phyloP scores from a whole-genome alignment of 1,140 invertebrate species.

The Drosophila kepulauana region DNA sequence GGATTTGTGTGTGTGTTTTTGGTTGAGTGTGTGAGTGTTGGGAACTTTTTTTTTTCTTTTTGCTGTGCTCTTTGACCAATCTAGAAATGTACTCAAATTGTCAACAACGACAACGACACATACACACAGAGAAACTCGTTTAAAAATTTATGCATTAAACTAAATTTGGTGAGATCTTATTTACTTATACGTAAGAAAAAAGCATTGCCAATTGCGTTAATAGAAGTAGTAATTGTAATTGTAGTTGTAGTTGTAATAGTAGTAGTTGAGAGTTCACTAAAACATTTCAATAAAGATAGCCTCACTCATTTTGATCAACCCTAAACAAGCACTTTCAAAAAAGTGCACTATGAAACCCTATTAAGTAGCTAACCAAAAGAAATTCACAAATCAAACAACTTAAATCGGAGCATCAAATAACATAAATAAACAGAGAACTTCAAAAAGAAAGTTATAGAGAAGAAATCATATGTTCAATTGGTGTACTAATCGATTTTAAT shows the following conservation, averaged over 20 bases:
- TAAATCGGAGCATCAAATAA: conserved; percentile 2
- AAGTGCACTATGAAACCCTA: conserved; percentile 20
- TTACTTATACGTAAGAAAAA: conserved; percentile 32
- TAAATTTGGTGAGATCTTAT: conserved; percentile 40
- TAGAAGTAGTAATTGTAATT: conserved; percentile 7
- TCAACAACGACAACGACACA: conserved; percentile 63
- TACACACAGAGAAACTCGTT: conserved; percentile 65
- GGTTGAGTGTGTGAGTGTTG: conserved; percentile 9
- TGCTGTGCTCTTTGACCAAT: conserved; percentile 62
- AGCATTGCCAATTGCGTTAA: conserved; percentile 49
- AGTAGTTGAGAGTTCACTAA: conserved; percentile 30
- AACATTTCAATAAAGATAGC: conserved; percentile 21
- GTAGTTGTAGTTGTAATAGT: conserved; percentile 22
- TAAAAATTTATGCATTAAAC: conserved; percentile 39
- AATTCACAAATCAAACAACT: background rate
- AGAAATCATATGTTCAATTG: conserved; percentile 25
- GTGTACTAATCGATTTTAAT: conserved; percentile 6
- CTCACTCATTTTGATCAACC: conserved; percentile 6
- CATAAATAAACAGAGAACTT: background rate
- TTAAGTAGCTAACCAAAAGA: conserved; percentile 6
- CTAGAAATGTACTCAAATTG: conserved; percentile 47
- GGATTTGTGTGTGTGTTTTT: background rate
- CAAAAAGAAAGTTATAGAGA: background rate
- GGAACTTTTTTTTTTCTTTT: conserved; percentile 44
- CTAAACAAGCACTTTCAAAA: background rate